phyloP scores from a whole-genome alignment of 2,888 invertebrate genomes.

The Volucella zonaria region DNA sequence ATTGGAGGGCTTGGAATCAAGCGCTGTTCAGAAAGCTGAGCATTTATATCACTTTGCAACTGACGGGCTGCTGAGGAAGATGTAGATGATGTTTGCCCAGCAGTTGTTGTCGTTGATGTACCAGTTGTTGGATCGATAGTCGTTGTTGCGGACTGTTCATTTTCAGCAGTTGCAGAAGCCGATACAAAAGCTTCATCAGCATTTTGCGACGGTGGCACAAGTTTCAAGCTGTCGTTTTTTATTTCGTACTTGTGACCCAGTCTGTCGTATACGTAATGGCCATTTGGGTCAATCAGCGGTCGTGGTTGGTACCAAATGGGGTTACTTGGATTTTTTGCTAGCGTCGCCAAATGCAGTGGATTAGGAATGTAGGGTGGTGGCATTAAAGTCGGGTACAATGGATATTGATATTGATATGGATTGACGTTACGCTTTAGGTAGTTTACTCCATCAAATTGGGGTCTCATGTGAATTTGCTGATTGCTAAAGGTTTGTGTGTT shows the following conservation, averaged over 20 bases:
- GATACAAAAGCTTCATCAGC: constrained; percentile 26
- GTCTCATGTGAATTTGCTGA: constrained; percentile 40
- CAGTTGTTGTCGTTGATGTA: neutral
- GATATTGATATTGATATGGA: constrained; percentile 60
- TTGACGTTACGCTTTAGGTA: constrained; percentile 60
- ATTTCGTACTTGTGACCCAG: constrained; percentile 78
- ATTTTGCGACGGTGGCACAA: constrained; percentile 74
- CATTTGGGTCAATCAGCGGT: constrained; percentile 62
- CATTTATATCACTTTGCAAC: neutral
- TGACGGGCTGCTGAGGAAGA: neutral
- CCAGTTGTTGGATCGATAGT: neutral
- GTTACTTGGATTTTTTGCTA: constrained; percentile 71
- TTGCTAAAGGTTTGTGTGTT: constrained; percentile 11
- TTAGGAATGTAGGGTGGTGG: constrained; percentile 59
- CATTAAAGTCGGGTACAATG: constrained; percentile 50
- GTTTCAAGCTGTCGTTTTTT: constrained; percentile 77
- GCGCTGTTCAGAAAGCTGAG: constrained; percentile 14
- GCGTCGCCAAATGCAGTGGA: constrained; percentile 52
- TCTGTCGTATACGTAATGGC: constrained; percentile 75
- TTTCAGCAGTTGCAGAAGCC: constrained; percentile 18
- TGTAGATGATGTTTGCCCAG: constrained; percentile 26
- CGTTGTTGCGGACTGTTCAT: neutral
- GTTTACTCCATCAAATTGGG: constrained; percentile 33
- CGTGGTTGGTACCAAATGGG: constrained; percentile 69
- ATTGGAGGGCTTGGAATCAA: constrained; percentile 20